phyloP scores from a whole-genome alignment of 2,113 vertebrate species.

The Monarcha castaneiventris region DNA sequence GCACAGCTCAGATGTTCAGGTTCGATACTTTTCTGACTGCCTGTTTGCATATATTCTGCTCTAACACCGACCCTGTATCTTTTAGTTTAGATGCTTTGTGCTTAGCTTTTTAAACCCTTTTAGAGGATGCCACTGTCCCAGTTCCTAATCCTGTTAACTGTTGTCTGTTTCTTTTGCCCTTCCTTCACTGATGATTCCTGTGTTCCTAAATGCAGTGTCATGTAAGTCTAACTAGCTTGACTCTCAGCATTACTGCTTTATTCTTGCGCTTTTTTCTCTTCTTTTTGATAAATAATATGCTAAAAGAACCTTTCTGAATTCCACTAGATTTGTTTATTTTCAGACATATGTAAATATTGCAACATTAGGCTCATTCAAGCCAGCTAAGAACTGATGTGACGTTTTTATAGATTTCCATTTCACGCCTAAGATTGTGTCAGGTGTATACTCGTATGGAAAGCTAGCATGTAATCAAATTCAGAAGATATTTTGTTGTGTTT shows the following conservation, averaged over 20 bases:
- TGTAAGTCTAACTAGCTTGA: slow-evolving; percentile 89
- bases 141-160: slow-evolving; percentile 86
- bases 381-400: background rate
- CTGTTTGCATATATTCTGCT: slow-evolving; percentile 22
- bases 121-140: slow-evolving; percentile 57
- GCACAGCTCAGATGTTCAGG: background rate
- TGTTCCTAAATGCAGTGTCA: slow-evolving; percentile 98
- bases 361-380: background rate
- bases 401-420: slow-evolving; percentile 45
- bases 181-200: slow-evolving; percentile 84
- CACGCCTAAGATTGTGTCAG: slow-evolving; percentile 40
- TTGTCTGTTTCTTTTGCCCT: slow-evolving; percentile 86
- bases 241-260: slow-evolving; percentile 67
- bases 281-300: background rate
- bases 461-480: slow-evolving; percentile 21
- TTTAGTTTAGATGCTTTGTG: slow-evolving; percentile 65
- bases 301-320: background rate
- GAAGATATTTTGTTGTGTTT: background rate
- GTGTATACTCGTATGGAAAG: background rate
- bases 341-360: background rate
- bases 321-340: background rate
- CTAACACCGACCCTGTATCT: slow-evolving; percentile 38
- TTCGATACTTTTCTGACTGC: background rate
- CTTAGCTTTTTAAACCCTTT: slow-evolving; percentile 55
- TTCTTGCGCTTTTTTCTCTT: slow-evolving; percentile 25